A percentile compares a stretch with the other conserved stretches of the same genome.
These are phyloP conservation scores for Lepidochitona cinerea DNA, from an alignment of 2,888 invertebrate species.

Conservation along the genomic window DNA sequence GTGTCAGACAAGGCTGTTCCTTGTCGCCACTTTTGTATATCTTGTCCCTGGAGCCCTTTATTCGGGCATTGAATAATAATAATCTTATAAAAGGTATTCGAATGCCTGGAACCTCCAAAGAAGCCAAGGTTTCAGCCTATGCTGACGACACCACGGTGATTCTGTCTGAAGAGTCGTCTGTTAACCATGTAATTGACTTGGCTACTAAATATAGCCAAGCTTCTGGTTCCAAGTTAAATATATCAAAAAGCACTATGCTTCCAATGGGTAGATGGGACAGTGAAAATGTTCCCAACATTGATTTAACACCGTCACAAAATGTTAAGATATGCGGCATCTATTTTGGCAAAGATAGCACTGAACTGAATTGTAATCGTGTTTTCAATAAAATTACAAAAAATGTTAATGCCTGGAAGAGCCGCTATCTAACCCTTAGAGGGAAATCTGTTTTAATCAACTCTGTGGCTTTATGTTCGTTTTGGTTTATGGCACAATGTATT, in stretches of 20 bases:
- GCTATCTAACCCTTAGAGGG: neutral
- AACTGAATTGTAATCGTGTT: neutral
- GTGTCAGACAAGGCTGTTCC: slow-evolving; percentile 7
- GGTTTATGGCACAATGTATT: neutral
- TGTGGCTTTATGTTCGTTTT: neutral
- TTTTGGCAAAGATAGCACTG: neutral
- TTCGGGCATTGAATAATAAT: neutral
- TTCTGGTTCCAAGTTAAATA: slow-evolving; percentile 29
- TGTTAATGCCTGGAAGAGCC: neutral
- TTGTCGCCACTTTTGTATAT: neutral
- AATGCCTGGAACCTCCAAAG: slow-evolving; percentile 12
- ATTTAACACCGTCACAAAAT: neutral
- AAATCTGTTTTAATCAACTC: neutral
- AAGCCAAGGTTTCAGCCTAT: slow-evolving; percentile 9
- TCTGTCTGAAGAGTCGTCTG: slow-evolving; percentile 7
- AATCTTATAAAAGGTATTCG: slow-evolving; percentile 15
- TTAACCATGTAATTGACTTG: slow-evolving; percentile 3
- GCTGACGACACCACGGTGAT: slow-evolving; percentile 17
- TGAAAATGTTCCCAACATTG: neutral
- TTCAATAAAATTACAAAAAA: neutral
- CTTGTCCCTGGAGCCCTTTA: neutral
- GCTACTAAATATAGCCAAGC: slow-evolving; percentile 9
- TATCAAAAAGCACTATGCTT: slow-evolving; percentile 23
- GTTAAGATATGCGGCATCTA: neutral
- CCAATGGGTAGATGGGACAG: neutral